phyloP scores from a whole-genome alignment of 2,888 invertebrate species.

The Scaptomyza tumidula region DNA sequence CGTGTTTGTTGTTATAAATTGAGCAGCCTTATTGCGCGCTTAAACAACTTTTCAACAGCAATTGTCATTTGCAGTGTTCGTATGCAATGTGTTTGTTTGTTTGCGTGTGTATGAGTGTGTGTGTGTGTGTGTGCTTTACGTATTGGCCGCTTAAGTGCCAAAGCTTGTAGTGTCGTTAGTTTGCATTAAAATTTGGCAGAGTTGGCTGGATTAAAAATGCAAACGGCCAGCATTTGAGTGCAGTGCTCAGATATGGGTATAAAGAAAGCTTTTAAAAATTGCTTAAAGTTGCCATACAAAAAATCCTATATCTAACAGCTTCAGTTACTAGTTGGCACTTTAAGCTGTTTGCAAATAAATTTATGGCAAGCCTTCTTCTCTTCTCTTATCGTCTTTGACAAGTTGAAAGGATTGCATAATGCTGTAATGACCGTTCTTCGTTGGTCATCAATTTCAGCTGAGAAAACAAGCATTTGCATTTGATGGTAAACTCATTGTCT shows the following conservation, averaged over 20 bases:
- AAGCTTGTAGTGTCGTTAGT: slow-evolving; percentile 48
- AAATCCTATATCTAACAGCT: neutral
- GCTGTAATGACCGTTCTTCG: slow-evolving; percentile 11
- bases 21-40: slow-evolving; percentile 32
- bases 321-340: neutral
- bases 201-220: slow-evolving; percentile 24
- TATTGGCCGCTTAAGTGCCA: slow-evolving; percentile 48
- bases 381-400: neutral
- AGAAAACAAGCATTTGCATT: slow-evolving; percentile 54
- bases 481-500: slow-evolving; percentile 58
- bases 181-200: slow-evolving; percentile 31
- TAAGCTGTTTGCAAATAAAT: slow-evolving; percentile 13
- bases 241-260: slow-evolving; percentile 6
- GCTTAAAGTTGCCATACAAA: neutral
- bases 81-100: slow-evolving; percentile 5
- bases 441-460: slow-evolving; percentile 51
- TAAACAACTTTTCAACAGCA: slow-evolving; percentile 40
- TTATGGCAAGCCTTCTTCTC: neutral
- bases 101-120: neutral
- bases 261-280: neutral
- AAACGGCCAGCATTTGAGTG: slow-evolving; percentile 7
- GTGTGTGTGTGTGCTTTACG: slow-evolving; percentile 1
- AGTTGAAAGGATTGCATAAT: slow-evolving; percentile 27
- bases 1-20: slow-evolving; percentile 18
- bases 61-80: slow-evolving; percentile 12